These are phyloP conservation scores for Pterostichus madidus DNA, from an alignment of 2,888 invertebrate species.

Conservation along the genomic window DNA sequence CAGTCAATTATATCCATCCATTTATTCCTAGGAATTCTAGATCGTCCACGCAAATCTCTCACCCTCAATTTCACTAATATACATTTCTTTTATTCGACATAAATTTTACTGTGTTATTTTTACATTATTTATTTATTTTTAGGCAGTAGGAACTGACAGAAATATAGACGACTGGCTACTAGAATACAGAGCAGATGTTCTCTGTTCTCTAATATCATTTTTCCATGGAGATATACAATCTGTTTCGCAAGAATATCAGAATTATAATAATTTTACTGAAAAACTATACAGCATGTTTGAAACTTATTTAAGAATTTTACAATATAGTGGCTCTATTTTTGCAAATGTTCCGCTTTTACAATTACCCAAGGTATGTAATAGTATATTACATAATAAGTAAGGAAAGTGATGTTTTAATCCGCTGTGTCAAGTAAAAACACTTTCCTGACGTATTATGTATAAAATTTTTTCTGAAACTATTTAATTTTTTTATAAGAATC, in stretches of 20 bases:
- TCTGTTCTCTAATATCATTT: constrained; percentile 88
- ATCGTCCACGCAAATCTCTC: no score
- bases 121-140: constrained; percentile 66
- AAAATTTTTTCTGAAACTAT: no score
- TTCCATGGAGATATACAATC: constrained; percentile 91
- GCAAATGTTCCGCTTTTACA: constrained; percentile 89
- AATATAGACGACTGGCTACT: constrained; percentile 91
- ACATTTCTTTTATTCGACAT: no score
- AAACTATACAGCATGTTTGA: constrained; percentile 93
- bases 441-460: no score
- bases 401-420: no score
- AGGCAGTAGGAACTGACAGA: constrained; percentile 93
- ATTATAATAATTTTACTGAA: constrained; percentile 82
- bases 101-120: no score
- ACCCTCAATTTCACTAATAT: no score
- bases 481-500: no score
- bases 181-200: constrained; percentile 86
- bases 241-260: constrained; percentile 80
- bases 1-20: no score
- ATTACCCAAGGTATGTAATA: constrained; percentile 82
- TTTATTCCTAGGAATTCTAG: no score
- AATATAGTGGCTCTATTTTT: constrained; percentile 91
- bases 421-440: no score
- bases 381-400: no score
- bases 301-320: constrained; percentile 92